Base-by-base conservation (phyloP, 1,140 invertebrate genomes). In the Drosophila kurseongensis region DNA sequence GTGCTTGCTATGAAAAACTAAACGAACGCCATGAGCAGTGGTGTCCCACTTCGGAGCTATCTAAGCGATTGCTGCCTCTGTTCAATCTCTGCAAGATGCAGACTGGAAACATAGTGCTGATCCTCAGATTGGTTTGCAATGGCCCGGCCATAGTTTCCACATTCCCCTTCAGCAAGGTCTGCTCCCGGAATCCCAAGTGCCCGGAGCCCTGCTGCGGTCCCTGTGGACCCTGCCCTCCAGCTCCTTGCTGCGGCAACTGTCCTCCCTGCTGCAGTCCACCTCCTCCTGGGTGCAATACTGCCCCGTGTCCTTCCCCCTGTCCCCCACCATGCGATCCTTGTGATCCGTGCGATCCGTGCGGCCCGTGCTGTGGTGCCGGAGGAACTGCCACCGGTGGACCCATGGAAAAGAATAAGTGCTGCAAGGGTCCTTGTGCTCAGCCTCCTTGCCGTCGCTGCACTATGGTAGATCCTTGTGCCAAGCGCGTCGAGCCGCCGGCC, bases 11-110 rank as follows among this genome's bases (percentile, higher is more conserved):
- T 13, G 75, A 80, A 16, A 61, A 52, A n/a, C 44, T 36, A 0
- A 8, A 36, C 6, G 86, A 63, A 32, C 68, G 91, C 9, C 55
- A 50, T 6, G 91, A 92, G 52, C 82, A 90, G 52, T 58, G 88
- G 47, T 92, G 91, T 36, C 86, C 91, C 23, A 85, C 91, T 2
- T 89, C 82, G 10, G 89, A 92, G 52, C 23, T 79, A 4, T 76
- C 81, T 0, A 92, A 92, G 40, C 80, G 86, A 1, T 42, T 92
- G 16, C 41, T 92, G 14, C 88, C 91, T 2, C 71, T 92, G 0
- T 92, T 92, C 51, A 91, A 92, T 80, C 76, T 90, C 23, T 82
- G 86, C 63, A 80, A 90, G 52, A 77, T 80, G 48, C 91, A 92
- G 65, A 92, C 91, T 0, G 91, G 91, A 3, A 92, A 92, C 55